Conservation (phyloP, 2,888 invertebrate species). For the Lasiommata megera region DNA sequence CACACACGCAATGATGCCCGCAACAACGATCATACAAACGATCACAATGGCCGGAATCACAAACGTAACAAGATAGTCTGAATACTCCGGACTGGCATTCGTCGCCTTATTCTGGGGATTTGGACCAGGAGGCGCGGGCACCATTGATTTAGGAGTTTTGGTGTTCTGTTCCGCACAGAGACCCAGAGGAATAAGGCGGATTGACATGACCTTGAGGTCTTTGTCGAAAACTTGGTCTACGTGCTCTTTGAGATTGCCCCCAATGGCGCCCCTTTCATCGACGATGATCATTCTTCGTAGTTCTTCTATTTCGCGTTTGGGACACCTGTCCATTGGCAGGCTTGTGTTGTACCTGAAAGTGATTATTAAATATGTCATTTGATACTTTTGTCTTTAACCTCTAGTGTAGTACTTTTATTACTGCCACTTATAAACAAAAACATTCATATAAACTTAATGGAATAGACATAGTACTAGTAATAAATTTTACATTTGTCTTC, state of each 20-base stretch:
- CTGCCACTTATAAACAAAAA: too few species aligned
- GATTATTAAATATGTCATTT: not conserved
- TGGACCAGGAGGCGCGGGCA: slow-evolving; percentile 47
- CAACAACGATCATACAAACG: slow-evolving; percentile 92
- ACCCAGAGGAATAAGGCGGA: slow-evolving; percentile 82
- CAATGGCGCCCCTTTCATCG: slow-evolving; percentile 73
- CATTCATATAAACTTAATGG: too few species aligned
- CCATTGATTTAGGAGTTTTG: slow-evolving; percentile 53
- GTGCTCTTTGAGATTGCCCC: slow-evolving; percentile 69
- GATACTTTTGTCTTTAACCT: too few species aligned
- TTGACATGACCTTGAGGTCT: slow-evolving; percentile 86
- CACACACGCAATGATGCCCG: slow-evolving; percentile 93
- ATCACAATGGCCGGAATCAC: slow-evolving; percentile 95
- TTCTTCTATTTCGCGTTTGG: slow-evolving; percentile 87
- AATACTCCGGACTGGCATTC: slow-evolving; percentile 42
- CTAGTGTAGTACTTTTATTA: too few species aligned
- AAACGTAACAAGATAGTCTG: slow-evolving; percentile 89
- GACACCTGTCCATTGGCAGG: slow-evolving; percentile 87
- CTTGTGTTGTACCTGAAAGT: slow-evolving; percentile 87
- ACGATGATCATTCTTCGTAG: slow-evolving; percentile 87
- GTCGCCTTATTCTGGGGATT: slow-evolving; percentile 57
- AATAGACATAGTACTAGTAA: too few species aligned
- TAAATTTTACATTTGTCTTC: too few species aligned
- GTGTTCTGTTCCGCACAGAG: slow-evolving; percentile 78
- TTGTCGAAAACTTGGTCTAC: slow-evolving; percentile 86